Evolutionary conservation across 2,888 invertebrate species (phyloP).

Genomic region (Aquatica leii): DNA sequence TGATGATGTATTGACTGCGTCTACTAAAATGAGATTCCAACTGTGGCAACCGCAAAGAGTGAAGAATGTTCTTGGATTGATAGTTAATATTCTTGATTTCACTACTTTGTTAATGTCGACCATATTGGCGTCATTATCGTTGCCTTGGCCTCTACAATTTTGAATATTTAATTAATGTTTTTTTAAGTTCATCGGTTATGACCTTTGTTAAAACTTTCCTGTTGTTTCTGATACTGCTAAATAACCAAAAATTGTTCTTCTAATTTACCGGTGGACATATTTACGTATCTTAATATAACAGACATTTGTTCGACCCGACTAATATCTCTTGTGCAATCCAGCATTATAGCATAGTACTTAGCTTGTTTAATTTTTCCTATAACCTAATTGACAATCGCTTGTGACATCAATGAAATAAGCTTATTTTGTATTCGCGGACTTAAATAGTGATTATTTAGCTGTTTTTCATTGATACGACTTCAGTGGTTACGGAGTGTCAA

Average conservation of each 20-base stretch:
- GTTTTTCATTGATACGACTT: not conserved
- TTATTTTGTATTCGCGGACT: not conserved
- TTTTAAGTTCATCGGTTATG: not conserved
- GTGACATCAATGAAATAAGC: not conserved
- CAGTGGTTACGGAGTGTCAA: not conserved
- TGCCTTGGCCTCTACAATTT: slow-evolving; percentile 34
- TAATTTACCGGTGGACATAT: not conserved
- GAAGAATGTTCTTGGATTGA: slow-evolving; percentile 28
- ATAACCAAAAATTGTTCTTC: not conserved
- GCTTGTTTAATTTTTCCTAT: not conserved
- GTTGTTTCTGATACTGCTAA: slow-evolving; percentile 1
- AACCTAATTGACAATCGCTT: not conserved
- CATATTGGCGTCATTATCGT: slow-evolving; percentile 43
- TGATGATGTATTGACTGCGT: slow-evolving; percentile 3
- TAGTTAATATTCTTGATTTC: slow-evolving; percentile 24
- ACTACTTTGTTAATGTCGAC: slow-evolving; percentile 34
- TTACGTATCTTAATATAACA: not conserved
- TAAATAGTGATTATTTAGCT: not conserved
- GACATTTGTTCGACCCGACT: slow-evolving; percentile 7
- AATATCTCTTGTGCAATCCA: not conserved
- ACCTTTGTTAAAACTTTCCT: not conserved
- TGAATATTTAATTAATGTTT: slow-evolving; percentile 7
- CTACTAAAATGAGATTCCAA: slow-evolving; percentile 28
- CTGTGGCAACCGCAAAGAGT: slow-evolving; percentile 31
- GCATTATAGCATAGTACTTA: not conserved